These are phyloP conservation scores for Bembecia ichneumoniformis DNA, from an alignment of 2,888 invertebrate species.

Conservation along the genomic window DNA sequence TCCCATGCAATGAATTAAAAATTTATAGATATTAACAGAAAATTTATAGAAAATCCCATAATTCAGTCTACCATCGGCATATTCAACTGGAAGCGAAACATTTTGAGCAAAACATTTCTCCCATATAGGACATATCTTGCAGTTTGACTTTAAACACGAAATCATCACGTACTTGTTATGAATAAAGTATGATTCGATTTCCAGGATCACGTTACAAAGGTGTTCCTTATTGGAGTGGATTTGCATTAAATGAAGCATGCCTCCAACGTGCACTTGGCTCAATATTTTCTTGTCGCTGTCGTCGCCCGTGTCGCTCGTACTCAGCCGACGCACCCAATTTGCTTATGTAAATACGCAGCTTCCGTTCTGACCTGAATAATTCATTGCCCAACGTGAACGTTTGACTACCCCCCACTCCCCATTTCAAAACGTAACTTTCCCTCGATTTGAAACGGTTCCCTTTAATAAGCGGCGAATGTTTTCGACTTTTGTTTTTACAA, in stretches of 20 bases:
- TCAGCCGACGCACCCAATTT: conserved; percentile 57
- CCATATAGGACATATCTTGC: too few species aligned
- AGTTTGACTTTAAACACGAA: too few species aligned
- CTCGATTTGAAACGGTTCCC: not conserved
- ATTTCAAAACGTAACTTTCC: conserved; percentile 20
- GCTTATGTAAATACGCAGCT: conserved; percentile 71
- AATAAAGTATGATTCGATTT: too few species aligned
- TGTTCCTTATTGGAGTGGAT: too few species aligned
- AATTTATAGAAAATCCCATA: too few species aligned
- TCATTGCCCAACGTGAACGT: conserved; percentile 55
- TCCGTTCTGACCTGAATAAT: conserved; percentile 66
- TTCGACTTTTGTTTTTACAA: not conserved
- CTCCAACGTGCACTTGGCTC: conserved; percentile 6
- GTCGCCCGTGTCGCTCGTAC: conserved; percentile 20
- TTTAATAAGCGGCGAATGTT: not conserved
- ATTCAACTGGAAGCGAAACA: too few species aligned
- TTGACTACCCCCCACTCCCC: conserved; percentile 3
- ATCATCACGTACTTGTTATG: too few species aligned
- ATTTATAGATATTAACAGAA: too few species aligned
- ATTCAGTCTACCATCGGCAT: too few species aligned
- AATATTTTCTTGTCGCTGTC: conserved; percentile 13
- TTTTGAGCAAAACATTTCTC: too few species aligned
- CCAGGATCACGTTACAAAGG: too few species aligned
- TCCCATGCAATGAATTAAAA: too few species aligned
- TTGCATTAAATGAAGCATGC: conserved; percentile 3